phyloP scores from a whole-genome alignment of 2,113 vertebrate species.

The Lates calcarifer region DNA sequence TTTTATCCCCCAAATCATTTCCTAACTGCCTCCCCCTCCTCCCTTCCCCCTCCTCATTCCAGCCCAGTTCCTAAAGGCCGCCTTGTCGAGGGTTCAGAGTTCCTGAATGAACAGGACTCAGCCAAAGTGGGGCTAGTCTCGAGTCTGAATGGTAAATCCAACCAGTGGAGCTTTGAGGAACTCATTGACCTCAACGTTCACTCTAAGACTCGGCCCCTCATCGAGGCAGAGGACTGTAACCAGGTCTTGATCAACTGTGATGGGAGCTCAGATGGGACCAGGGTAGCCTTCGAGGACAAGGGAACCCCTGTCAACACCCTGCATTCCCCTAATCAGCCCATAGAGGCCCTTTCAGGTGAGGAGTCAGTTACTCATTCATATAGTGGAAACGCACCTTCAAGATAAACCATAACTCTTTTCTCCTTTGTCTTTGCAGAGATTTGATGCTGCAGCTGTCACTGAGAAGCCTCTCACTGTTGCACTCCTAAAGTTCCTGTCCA shows the following conservation, averaged over 20 bases:
- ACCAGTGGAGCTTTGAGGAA: slow-evolving; percentile 87
- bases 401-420: background rate
- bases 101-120: slow-evolving; percentile 82
- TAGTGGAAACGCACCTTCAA: background rate
- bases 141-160: slow-evolving; percentile 85
- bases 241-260: slow-evolving; percentile 84
- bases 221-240: slow-evolving; percentile 79
- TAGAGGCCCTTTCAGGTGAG: slow-evolving; percentile 89
- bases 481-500: slow-evolving; percentile 83
- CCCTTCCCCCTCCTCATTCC: slow-evolving; percentile 9
- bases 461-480: slow-evolving; percentile 80
- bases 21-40: background rate
- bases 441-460: slow-evolving; percentile 76
- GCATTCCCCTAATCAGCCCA: slow-evolving; percentile 83
- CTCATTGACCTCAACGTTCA: slow-evolving; percentile 86
- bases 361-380: rapidly evolving
- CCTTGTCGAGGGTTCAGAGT: slow-evolving; percentile 75
- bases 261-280: slow-evolving; percentile 79
- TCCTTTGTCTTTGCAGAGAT: slow-evolving; percentile 82
- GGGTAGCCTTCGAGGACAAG: slow-evolving; percentile 85
- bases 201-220: slow-evolving; percentile 81
- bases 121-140: slow-evolving; percentile 73
- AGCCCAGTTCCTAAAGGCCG: slow-evolving; percentile 81
- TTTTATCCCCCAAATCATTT: background rate
- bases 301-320: slow-evolving; percentile 81